A percentile compares a stretch with the other conserved stretches of the same genome.
phyloP scores from a whole-genome alignment of 1,140 invertebrate genomes.

The Branchinecta lynchi region DNA sequence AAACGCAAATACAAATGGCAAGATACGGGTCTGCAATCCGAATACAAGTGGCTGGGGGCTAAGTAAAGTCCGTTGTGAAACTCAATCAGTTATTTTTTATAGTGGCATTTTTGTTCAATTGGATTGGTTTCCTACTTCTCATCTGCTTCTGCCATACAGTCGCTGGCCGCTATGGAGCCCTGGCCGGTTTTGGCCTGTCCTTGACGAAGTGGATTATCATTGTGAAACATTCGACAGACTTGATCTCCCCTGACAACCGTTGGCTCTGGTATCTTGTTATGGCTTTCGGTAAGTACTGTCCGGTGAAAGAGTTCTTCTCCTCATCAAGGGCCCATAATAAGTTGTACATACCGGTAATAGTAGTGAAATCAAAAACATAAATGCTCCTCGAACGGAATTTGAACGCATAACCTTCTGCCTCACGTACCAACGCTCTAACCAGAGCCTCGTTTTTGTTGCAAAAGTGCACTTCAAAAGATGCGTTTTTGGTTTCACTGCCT shows the following conservation, averaged over 20 bases:
- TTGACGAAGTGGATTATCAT: constrained; percentile 87
- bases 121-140: constrained; percentile 78
- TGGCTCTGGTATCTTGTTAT: constrained; percentile 82
- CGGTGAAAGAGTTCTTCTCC: background rate
- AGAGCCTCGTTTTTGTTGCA: too few species aligned
- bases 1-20: too few species aligned
- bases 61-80: constrained; percentile 13
- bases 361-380: too few species aligned
- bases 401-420: too few species aligned
- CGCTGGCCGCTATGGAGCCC: constrained; percentile 74
- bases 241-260: constrained; percentile 65
- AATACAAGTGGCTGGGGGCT: background rate
- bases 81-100: constrained; percentile 26
- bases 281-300: constrained; percentile 50
- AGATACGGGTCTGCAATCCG: too few species aligned
- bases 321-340: too few species aligned
- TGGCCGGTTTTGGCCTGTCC: constrained; percentile 79
- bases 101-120: constrained; percentile 82
- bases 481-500: too few species aligned
- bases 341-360: too few species aligned
- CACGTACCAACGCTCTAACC: too few species aligned
- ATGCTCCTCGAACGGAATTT: too few species aligned
- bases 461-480: too few species aligned
- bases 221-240: constrained; percentile 71
- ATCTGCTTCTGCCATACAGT: constrained; percentile 88